A percentile compares a stretch with the other conserved stretches of the same genome.
Evolutionary conservation across 2,888 invertebrate genomes (phyloP).

Genomic region (Tricholauxania praeusta): DNA sequence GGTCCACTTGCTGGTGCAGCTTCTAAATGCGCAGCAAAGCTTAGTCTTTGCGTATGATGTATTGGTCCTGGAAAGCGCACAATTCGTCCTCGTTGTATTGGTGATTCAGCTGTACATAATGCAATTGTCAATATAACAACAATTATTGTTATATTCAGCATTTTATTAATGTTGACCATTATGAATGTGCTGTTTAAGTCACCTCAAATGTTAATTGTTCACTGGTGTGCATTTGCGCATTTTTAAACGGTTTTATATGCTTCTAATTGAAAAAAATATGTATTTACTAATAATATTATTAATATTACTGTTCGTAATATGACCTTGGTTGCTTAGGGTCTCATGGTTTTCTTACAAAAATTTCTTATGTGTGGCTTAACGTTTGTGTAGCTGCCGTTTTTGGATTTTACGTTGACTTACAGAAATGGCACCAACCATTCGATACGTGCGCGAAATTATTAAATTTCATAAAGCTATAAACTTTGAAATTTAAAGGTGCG

Average conservation of each 20-base stretch:
- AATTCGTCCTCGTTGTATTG: not conserved
- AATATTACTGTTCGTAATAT: not conserved
- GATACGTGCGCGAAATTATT: no score
- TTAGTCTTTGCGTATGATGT: conserved; percentile 13
- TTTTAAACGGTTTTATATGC: conserved; percentile 18
- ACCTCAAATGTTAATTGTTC: conserved; percentile 1
- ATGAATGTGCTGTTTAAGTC: not conserved
- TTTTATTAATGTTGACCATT: not conserved
- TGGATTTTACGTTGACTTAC: no score
- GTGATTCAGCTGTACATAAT: not conserved
- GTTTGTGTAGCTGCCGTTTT: no score
- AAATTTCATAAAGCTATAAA: no score
- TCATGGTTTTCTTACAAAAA: no score
- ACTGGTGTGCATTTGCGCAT: conserved; percentile 8
- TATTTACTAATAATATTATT: no score
- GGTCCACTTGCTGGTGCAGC: conserved; percentile 48
- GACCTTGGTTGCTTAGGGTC: conserved; percentile 2
- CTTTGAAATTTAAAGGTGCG: no score
- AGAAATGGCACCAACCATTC: no score
- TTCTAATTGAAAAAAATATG: not conserved
- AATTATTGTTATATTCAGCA: not conserved
- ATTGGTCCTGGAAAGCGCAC: conserved; percentile 12
- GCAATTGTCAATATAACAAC: not conserved
- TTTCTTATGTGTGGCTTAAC: no score
- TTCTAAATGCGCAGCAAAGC: conserved; percentile 12